These are phyloP conservation scores for Hermatobates lingyangjiaoensis DNA, from an alignment of 1,140 invertebrate genomes.

Conservation along the genomic window DNA sequence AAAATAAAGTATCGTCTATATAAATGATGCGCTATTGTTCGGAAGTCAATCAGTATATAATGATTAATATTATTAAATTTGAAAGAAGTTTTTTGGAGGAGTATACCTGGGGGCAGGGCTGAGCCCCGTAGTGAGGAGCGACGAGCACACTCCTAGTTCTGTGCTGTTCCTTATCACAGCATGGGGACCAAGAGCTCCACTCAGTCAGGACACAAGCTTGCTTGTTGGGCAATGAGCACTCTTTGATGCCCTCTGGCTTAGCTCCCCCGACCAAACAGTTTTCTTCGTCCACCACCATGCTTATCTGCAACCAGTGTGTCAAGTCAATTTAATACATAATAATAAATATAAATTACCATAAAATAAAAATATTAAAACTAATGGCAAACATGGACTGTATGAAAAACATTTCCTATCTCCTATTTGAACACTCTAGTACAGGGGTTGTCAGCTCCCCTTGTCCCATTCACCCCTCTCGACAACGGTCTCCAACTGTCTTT, in stretches of 20 bases:
- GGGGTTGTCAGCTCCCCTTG: too few species aligned
- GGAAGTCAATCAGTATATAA: too few species aligned
- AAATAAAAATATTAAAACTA: too few species aligned
- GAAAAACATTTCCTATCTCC: too few species aligned
- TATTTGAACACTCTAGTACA: too few species aligned
- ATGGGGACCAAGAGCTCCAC: slow-evolving; percentile 20
- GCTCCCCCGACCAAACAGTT: slow-evolving; percentile 20
- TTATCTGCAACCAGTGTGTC: slow-evolving; percentile 12
- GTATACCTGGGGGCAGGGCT: slow-evolving; percentile 20
- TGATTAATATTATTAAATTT: too few species aligned
- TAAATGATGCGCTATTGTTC: too few species aligned
- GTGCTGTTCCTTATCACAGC: slow-evolving; percentile 18
- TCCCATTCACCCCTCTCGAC: too few species aligned
- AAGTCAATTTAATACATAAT: not conserved
- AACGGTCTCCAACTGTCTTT: too few species aligned
- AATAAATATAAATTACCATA: not conserved
- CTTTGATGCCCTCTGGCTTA: slow-evolving; percentile 17
- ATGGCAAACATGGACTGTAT: too few species aligned
- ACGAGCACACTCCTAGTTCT: slow-evolving; percentile 19
- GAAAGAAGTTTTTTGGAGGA: too few species aligned
- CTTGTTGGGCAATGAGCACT: slow-evolving; percentile 19
- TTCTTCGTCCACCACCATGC: slow-evolving; percentile 19
- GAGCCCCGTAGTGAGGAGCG: slow-evolving; percentile 20
- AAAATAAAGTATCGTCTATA: too few species aligned
- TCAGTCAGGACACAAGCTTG: slow-evolving; percentile 23